Evolutionary conservation across 2,888 invertebrate genomes (phyloP), one percentile per base, ranked within the genome.

Genomic region (Coenonympha glycerion): DNA sequence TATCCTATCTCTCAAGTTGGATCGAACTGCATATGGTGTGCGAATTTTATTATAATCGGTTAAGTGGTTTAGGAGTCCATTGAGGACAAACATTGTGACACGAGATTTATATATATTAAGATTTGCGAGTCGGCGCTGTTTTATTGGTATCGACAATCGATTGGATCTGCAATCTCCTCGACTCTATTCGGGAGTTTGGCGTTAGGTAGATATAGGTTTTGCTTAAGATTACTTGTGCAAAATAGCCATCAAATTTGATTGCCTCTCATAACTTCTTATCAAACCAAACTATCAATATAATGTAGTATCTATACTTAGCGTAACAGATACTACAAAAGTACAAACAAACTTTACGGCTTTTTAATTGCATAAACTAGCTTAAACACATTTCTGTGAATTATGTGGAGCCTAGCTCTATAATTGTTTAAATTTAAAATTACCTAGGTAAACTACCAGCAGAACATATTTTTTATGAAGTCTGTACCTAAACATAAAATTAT

Each of bases 141-240:
- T 86, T 86, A 86, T 86, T 82, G 78, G 80, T 76, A 82, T 83
- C 79, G 80, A 74, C 73, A 84, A 86, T 85, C 84, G 83, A 85
- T 81, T 82, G 71, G 64, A 67, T 70, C 70, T 70, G 65, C 68
- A 69, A 68, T 77, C 61, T 78, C 73, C 61, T 78, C 73, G 75
- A 76, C n/a, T n/a, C n/a, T n/a, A 82, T 83, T 83, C 21, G 31
- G 44, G 33, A 33, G 22, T 33, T 44, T 31, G 15, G 9, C 19
- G 22, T 15, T n/a, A n/a, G n/a, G n/a, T n/a, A n/a, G n/a, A n/a
- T n/a, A n/a, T 26, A 40, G 40, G 26, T 40, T 18, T 22, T 39
- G 19, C 28, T 41, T 16, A 39, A 6, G 13, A 15, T 16, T 15
- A 28, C 19, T 15, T 22, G 21, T 44, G 13, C 21, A 44, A 31